phyloP scores from a whole-genome alignment of 2,113 vertebrate species.

The Anas platyrhynchos region DNA sequence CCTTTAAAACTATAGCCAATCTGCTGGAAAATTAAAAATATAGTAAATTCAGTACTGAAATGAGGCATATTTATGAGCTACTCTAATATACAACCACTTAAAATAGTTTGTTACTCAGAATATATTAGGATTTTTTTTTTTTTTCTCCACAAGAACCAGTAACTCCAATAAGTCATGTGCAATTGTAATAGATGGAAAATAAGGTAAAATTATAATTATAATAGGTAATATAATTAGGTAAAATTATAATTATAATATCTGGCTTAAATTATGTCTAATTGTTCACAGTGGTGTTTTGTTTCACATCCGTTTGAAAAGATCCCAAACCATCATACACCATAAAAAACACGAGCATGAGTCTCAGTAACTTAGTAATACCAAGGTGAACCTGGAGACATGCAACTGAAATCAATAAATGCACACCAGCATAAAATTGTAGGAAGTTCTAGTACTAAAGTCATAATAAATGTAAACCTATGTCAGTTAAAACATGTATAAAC shows the following conservation, averaged over 20 bases:
- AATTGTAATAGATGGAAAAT: not conserved
- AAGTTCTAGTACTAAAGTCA: rapidly evolving
- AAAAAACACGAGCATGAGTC: not conserved
- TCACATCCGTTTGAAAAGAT: not conserved
- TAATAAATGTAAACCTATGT: not conserved
- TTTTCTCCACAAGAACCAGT: not conserved
- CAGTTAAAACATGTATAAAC: not conserved
- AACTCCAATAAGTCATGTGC: not conserved
- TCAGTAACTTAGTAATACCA: not conserved
- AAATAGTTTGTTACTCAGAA: slow-evolving; percentile 32
- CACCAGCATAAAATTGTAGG: not conserved
- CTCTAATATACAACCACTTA: slow-evolving; percentile 14
- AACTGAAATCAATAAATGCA: not conserved
- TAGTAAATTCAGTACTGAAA: slow-evolving; percentile 11
- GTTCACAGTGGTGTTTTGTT: not conserved
- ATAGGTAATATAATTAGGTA: not conserved
- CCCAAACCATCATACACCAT: not conserved
- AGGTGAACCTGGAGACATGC: not conserved
- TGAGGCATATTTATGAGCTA: slow-evolving; percentile 20
- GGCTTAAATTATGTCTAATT: not conserved
- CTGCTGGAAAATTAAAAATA: slow-evolving; percentile 48
- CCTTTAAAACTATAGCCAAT: not conserved
- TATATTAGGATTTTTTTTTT: not conserved
- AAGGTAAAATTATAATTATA: not conserved
- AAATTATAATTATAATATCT: not conserved